Percentiles rank a stretch among this genome's conserved stretches.
Conservation (phyloP, 2,888 invertebrate genomes). For the Drosophila nr. perissopoda region DNA sequence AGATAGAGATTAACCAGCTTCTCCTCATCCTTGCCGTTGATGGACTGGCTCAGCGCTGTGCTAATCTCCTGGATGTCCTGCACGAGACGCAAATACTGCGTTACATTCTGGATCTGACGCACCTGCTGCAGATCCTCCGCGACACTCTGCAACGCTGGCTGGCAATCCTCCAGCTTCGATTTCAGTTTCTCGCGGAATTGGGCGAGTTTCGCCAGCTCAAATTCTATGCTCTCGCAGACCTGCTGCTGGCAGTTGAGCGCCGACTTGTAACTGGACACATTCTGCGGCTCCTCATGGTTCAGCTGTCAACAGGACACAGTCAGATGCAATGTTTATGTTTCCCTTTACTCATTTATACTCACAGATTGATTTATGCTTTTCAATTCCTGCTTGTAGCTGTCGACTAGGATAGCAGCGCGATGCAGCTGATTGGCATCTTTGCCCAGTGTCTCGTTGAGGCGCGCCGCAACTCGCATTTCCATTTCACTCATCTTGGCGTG, state of each 20-base stretch:
- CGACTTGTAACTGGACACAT: conserved; percentile 88
- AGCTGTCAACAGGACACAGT: conserved; percentile 85
- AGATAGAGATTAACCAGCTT: conserved; percentile 83
- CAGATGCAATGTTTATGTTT: not conserved
- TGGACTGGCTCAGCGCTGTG: conserved; percentile 80
- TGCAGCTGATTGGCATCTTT: conserved; percentile 86
- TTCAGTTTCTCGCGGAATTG: conserved; percentile 85
- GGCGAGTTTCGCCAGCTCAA: conserved; percentile 86
- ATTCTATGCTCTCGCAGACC: conserved; percentile 85
- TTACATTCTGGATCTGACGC: conserved; percentile 86
- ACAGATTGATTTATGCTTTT: conserved; percentile 77
- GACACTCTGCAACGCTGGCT: conserved; percentile 67
- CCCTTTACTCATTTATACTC: not conserved
- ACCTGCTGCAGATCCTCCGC: conserved; percentile 86
- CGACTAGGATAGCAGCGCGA: conserved; percentile 86
- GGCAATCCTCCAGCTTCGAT: conserved; percentile 86
- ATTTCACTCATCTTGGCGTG: conserved; percentile 69
- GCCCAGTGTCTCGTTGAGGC: conserved; percentile 86
- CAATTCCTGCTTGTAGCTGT: conserved; percentile 77
- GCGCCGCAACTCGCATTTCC: conserved; percentile 85
- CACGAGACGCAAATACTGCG: conserved; percentile 89
- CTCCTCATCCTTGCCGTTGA: conserved; percentile 82
- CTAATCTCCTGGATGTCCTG: conserved; percentile 90
- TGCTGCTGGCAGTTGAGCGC: conserved; percentile 88
- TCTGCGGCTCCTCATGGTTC: conserved; percentile 87